These are phyloP conservation scores for Numenius arquata DNA, from an alignment of 2,113 vertebrate genomes.

Conservation along the genomic window DNA sequence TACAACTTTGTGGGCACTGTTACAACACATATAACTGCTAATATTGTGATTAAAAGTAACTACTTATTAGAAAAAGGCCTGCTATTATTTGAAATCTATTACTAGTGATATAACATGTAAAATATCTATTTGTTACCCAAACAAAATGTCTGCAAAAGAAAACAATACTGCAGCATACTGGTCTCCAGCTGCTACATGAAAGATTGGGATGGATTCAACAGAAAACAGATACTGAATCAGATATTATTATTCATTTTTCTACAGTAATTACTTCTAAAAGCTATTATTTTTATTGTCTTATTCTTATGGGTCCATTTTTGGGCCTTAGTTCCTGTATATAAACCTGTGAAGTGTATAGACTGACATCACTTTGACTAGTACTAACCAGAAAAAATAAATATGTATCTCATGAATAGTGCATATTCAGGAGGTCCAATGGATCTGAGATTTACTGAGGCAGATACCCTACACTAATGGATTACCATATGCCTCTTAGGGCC, in stretches of 20 bases:
- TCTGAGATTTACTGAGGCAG: neutral
- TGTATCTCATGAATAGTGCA: neutral
- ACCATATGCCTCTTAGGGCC: accelerated
- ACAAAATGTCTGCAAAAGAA: neutral
- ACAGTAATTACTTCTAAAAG: neutral
- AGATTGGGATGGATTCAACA: neutral
- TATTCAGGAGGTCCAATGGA: neutral
- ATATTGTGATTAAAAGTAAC: neutral
- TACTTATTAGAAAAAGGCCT: neutral
- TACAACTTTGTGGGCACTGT: neutral
- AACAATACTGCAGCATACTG: neutral
- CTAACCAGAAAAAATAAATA: neutral
- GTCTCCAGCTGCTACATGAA: neutral
- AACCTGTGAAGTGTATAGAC: neutral
- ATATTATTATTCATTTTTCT: neutral
- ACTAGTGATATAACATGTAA: neutral
- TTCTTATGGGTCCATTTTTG: neutral
- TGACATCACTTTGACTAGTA: neutral
- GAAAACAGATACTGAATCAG: neutral
- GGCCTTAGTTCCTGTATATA: neutral
- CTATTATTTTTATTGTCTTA: neutral
- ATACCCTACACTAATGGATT: neutral
- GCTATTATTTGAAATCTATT: neutral
- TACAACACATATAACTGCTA: neutral
- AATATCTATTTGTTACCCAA: neutral